Evolutionary conservation across 2,113 vertebrate species (phyloP), one percentile per base, ranked within the genome.

Genomic region (Cranoglanis bouderius): DNA sequence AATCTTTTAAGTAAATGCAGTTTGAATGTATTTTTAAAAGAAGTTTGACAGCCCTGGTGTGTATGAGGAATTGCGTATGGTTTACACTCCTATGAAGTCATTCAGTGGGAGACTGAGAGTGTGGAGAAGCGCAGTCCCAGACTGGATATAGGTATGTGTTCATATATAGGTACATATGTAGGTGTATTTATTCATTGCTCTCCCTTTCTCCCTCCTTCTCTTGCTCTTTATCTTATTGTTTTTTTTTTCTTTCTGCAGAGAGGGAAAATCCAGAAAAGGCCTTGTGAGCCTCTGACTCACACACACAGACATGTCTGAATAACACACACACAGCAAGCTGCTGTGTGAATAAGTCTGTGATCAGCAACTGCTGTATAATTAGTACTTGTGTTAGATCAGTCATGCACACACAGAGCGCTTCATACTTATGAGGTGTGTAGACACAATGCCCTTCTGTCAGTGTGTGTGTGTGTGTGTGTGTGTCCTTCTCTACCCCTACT

Each of bases 251-350:
- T 26, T 80, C 38, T 91, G 61, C 87, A 49, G 90, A 84, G 85
- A 83, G 87, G 89, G 55, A 91, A 86, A 89, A 86, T 61, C 88
- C 38, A 88, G 87, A 91, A 90, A 82, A 70, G 82, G 78, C 85
- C 88, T 43, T 92, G 88, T 92, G 81, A 90, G 51, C 83, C 90
- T 86, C 89, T 94, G 93, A 94, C 91, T 94, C 94, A 94, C 86
- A 93, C 82, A 87, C 88, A 85, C 78, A 91, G 88, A 90, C 89
- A 94, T 87, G 80, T 78, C 55, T 83, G 85, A 89, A 80, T 90
- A 92, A 80, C 83, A 89, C 92, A 72, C 70, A 86, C 46, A 81
- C 74, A 87, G 85, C 87, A 63, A 75, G 82, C 26, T 81, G 81
- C 85, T 82, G 75, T 83, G 78, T 89, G 91, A 90, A 89, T 86